phyloP scores from a whole-genome alignment of 1,140 invertebrate genomes.

The Caenorhabditis brenneri region DNA sequence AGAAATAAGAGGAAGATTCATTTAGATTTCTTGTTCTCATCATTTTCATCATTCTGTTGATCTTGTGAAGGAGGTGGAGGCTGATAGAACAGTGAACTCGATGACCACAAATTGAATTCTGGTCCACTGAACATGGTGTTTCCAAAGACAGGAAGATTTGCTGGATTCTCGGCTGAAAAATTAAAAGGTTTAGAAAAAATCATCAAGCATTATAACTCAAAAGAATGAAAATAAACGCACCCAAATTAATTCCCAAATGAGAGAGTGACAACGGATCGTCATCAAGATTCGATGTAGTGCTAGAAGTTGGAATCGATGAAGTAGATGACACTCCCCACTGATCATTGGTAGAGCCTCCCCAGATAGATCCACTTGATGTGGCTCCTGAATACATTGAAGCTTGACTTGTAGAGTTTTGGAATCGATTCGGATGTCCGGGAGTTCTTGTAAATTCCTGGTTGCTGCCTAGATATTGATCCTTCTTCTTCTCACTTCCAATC shows the following conservation, averaged over 20 bases:
- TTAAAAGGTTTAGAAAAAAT: not conserved
- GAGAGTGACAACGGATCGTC: not conserved
- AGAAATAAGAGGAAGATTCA: not conserved
- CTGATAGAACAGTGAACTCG: conserved; percentile 7
- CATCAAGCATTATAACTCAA: too few relatives aligned
- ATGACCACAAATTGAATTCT: conserved; percentile 34
- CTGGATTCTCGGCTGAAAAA: not conserved
- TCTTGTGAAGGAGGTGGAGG: not conserved
- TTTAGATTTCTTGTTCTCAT: not conserved
- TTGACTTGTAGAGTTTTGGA: not conserved
- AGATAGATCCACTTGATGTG: not conserved
- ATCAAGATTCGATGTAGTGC: not conserved
- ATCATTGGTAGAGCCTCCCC: not conserved
- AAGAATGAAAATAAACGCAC: not conserved
- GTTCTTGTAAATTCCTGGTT: conserved; percentile 1
- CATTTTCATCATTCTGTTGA: not conserved
- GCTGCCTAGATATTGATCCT: not conserved
- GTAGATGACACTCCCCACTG: not conserved
- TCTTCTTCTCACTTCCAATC: conserved; percentile 27
- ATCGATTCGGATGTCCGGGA: conserved; percentile 29
- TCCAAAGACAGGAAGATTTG: not conserved
- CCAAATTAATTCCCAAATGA: conserved; percentile 9
- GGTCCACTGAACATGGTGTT: conserved; percentile 15
- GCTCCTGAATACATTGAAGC: not conserved
- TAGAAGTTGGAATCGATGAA: not conserved